Percentiles rank a stretch among this genome's conserved stretches.
Conservation (phyloP, 2,888 invertebrate genomes). For the Metacarcinus magister region DNA sequence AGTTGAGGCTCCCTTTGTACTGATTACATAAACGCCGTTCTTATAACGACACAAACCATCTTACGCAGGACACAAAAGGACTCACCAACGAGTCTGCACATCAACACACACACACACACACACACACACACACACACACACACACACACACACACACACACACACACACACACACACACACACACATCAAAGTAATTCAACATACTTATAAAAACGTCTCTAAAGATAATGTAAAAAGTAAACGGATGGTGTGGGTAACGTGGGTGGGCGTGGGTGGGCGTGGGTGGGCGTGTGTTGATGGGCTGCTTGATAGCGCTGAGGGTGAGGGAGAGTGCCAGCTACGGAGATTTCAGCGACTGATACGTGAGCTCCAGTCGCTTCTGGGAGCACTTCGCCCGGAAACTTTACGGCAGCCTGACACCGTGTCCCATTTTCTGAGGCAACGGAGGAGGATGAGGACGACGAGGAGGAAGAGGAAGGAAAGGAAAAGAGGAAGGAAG, state of each 20-base stretch:
- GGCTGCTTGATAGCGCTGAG: background rate
- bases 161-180: background rate
- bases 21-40: background rate
- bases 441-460: background rate
- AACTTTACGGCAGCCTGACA: slow-evolving; percentile 41
- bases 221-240: background rate
- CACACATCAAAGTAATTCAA: background rate
- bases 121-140: slow-evolving; percentile 52
- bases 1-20: background rate
- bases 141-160: slow-evolving; percentile 17
- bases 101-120: slow-evolving; percentile 2
- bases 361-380: slow-evolving; percentile 33
- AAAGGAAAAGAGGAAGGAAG: background rate
- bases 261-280: background rate
- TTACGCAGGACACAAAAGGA: background rate
- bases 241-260: background rate
- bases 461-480: slow-evolving; percentile 9
- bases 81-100: background rate
- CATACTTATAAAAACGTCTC: background rate
- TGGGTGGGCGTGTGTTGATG: background rate
- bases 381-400: slow-evolving; percentile 37
- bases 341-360: slow-evolving; percentile 29
- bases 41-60: background rate
- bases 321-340: slow-evolving; percentile 46
- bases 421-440: background rate